A percentile compares a stretch with the other conserved stretches of the same genome.
Evolutionary conservation across 23 tunicate genomes (phyloP).

Genomic region (Diplosoma virens): DNA sequence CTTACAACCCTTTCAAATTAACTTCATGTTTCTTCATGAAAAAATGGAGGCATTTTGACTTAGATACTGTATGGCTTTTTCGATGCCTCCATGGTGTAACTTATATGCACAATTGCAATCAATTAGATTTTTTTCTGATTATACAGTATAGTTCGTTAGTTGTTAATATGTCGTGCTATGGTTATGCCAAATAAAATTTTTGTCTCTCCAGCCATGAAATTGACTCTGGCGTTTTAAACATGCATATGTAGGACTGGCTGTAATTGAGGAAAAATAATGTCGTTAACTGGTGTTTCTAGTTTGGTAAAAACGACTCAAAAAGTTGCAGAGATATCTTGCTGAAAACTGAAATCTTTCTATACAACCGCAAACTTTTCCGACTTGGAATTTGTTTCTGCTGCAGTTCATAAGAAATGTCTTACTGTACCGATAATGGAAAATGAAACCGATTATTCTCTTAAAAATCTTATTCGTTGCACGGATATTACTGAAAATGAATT

Average conservation of each 20-base stretch:
- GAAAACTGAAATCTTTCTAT: background rate
- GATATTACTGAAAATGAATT: background rate
- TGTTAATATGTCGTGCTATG: too few species aligned
- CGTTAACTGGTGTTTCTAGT: background rate
- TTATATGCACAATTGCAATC: too few species aligned
- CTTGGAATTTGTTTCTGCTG: background rate
- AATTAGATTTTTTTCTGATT: too few species aligned
- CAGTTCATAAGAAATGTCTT: background rate
- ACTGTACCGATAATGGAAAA: background rate
- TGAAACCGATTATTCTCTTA: background rate
- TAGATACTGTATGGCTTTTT: too few species aligned
- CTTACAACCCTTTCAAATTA: too few species aligned
- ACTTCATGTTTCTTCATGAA: too few species aligned
- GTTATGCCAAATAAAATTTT: too few species aligned
- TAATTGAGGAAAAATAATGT: background rate
- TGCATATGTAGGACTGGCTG: background rate
- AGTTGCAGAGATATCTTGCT: background rate
- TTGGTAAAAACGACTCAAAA: background rate
- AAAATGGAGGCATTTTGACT: too few species aligned
- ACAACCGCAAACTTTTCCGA: background rate
- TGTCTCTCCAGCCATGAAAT: conserved; percentile 6
- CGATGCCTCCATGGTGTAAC: too few species aligned
- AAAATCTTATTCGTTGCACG: background rate
- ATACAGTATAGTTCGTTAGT: too few species aligned
- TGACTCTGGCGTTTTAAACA: background rate